phyloP scores from a whole-genome alignment of 2,113 vertebrate species.

The Microtus richardsoni region DNA sequence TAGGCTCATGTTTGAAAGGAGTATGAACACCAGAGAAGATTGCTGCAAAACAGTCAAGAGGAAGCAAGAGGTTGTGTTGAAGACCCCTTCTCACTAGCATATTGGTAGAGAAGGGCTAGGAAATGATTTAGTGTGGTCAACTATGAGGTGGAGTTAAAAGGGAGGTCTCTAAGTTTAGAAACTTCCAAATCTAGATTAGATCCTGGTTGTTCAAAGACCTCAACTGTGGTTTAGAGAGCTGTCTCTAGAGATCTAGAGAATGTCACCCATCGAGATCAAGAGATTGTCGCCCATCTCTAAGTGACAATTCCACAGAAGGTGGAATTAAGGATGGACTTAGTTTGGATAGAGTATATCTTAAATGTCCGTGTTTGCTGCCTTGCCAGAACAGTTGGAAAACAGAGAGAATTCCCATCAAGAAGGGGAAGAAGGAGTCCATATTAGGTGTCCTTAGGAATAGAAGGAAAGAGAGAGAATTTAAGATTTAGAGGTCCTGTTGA shows the following conservation, averaged over 20 bases:
- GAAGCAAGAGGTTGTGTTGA: background rate
- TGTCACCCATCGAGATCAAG: background rate
- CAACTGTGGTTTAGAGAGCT: background rate
- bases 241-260: background rate
- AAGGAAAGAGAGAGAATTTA: background rate
- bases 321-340: background rate
- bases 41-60: background rate
- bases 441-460: background rate
- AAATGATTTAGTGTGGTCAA: background rate
- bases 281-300: background rate
- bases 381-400: too few relatives aligned
- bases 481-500: background rate
- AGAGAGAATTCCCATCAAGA: background rate
- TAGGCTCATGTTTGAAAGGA: background rate
- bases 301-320: background rate
- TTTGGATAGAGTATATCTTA: background rate
- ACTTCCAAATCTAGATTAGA: background rate
- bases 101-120: background rate
- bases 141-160: background rate
- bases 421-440: background rate
- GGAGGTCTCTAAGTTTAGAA: background rate
- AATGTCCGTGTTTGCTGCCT: background rate
- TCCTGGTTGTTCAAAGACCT: background rate
- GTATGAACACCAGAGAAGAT: background rate
- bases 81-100: background rate